A percentile compares a stretch with the other conserved stretches of the same genome.
Conservation (phyloP, 2,888 invertebrate species). For the Gibbula magus region DNA sequence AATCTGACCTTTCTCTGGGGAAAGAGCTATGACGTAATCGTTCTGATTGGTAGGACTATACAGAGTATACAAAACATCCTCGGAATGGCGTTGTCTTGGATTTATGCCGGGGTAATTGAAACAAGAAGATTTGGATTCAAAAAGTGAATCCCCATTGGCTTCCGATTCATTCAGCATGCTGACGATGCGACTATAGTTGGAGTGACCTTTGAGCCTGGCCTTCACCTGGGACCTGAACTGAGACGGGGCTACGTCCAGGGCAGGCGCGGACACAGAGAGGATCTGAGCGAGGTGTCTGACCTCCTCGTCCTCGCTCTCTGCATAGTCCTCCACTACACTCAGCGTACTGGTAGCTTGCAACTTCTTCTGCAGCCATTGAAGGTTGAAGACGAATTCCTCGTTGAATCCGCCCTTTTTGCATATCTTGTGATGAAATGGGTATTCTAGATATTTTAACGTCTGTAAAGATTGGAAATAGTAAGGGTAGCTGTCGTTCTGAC, state of each 20-base stretch:
- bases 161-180: not conserved
- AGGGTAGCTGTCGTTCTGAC: not conserved
- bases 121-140: not conserved
- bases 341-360: not conserved
- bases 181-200: not conserved
- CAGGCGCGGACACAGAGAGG: not conserved
- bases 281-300: not conserved
- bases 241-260: not conserved
- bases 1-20: constrained; percentile 85
- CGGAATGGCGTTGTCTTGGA: not conserved
- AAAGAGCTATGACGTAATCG: constrained; percentile 83
- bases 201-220: not conserved
- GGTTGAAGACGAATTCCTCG: not conserved
- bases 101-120: not conserved
- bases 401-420: not conserved
- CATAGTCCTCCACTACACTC: not conserved
- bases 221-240: not conserved
- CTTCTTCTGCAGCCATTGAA: not conserved
- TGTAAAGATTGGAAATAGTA: not conserved
- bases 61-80: not conserved
- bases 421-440: not conserved
- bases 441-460: not conserved
- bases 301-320: not conserved
- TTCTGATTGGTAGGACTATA: not conserved
- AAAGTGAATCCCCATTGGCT: not conserved